Evolutionary conservation across 2,797 vertebrate genomes (phyloP).

Genomic region (Adrianichthys oophorus): DNA sequence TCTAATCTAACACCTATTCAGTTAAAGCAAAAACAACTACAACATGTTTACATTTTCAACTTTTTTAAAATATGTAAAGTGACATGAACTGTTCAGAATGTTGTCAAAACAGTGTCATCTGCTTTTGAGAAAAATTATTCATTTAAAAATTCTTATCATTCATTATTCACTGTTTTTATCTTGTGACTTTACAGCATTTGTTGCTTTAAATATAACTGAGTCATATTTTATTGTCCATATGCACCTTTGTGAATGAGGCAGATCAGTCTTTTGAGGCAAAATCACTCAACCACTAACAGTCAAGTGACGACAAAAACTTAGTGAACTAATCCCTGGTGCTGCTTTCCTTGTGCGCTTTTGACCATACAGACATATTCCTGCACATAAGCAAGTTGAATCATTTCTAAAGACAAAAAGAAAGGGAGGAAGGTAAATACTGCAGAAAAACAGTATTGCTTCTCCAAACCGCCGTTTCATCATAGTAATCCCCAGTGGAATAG

Average conservation of each 20-base stretch:
- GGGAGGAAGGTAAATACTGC: conserved; percentile 7
- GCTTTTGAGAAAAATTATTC: too few species aligned
- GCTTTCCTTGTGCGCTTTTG: conserved; percentile 9
- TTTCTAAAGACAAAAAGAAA: conserved; percentile 24
- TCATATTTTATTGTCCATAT: conserved; percentile 7
- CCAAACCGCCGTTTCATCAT: conserved; percentile 60
- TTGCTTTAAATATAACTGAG: conserved; percentile 25
- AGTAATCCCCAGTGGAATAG: conserved; percentile 39
- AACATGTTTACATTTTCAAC: too few species aligned
- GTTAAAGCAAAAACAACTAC: too few species aligned
- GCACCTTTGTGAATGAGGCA: conserved; percentile 20
- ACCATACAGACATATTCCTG: conserved; percentile 23
- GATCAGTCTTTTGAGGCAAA: conserved; percentile 25
- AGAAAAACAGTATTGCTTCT: conserved; percentile 34
- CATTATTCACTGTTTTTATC: too few species aligned
- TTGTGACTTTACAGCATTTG: not conserved
- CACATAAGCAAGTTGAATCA: conserved; percentile 33
- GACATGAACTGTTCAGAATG: too few species aligned
- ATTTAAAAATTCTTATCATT: too few species aligned
- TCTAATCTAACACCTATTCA: too few species aligned
- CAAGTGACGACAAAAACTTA: conserved; percentile 12
- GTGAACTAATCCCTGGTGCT: conserved; percentile 3
- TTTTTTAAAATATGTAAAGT: too few species aligned
- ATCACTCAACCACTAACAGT: conserved; percentile 23
- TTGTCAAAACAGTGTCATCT: too few species aligned